Conservation (phyloP, 2,888 invertebrate genomes). For the Xylophagus ater region DNA sequence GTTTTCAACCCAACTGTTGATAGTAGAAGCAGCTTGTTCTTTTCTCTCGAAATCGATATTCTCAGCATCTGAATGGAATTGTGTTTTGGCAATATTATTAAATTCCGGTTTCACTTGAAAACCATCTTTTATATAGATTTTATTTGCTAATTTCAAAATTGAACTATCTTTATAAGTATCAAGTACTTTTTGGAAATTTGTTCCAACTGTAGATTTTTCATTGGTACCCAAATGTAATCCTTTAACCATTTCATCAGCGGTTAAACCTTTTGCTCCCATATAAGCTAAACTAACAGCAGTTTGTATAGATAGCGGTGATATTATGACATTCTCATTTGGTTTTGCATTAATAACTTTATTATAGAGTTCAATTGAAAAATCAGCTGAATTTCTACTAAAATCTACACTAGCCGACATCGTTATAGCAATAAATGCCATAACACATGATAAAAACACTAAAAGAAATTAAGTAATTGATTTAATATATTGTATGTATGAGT, state of each 20-base stretch:
- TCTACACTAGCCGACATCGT: constrained; percentile 1
- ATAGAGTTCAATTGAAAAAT: constrained; percentile 26
- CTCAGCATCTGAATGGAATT: constrained; percentile 54
- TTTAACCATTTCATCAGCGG: constrained; percentile 48
- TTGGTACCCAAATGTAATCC: constrained; percentile 44
- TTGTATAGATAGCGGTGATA: constrained; percentile 67
- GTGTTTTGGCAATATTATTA: constrained; percentile 45
- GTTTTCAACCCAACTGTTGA: constrained; percentile 71
- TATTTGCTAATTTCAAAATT: constrained; percentile 53
- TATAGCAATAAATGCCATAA: neutral
- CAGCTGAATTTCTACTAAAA: constrained; percentile 5
- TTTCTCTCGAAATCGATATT: constrained; percentile 49
- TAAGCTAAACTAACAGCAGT: constrained; percentile 58
- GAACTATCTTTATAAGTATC: constrained; percentile 21
- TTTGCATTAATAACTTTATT: constrained; percentile 45
- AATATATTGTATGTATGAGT: too few relatives aligned
- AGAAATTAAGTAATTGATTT: too few relatives aligned
- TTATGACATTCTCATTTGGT: constrained; percentile 51
- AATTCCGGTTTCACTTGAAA: constrained; percentile 45
- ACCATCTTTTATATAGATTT: constrained; percentile 51
- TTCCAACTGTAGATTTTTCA: constrained; percentile 23
- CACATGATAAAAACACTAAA: neutral
- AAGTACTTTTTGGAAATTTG: constrained; percentile 25
- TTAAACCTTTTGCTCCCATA: constrained; percentile 56
- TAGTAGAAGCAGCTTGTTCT: constrained; percentile 42